Evolutionary conservation across 2,888 invertebrate species (phyloP).

Genomic region (Eurois occulta): DNA sequence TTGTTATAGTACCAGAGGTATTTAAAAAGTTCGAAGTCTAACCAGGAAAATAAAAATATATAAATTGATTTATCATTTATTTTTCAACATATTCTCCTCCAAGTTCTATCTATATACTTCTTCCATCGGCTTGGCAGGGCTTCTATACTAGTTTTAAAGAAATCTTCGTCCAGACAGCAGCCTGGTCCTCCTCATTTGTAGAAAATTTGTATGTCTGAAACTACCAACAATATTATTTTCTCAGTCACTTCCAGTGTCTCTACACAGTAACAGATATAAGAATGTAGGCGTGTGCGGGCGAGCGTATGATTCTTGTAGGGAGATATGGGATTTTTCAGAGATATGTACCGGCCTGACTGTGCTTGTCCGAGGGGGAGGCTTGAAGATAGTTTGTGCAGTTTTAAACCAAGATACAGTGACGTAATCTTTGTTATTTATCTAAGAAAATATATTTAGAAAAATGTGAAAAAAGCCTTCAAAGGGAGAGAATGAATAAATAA

Average conservation of each 20-base stretch:
- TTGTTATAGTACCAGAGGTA: neutral
- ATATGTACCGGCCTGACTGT: slow-evolving; percentile 81
- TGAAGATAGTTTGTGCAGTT: slow-evolving; percentile 40
- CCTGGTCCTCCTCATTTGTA: no score
- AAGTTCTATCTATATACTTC: no score
- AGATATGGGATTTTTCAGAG: slow-evolving; percentile 87
- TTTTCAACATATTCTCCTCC: no score
- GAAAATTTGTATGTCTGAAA: neutral
- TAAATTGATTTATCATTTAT: no score
- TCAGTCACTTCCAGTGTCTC: slow-evolving; percentile 53
- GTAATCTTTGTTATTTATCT: slow-evolving; percentile 41
- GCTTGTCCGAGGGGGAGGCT: slow-evolving; percentile 81
- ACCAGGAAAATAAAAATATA: no score
- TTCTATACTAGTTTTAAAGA: no score
- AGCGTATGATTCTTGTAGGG: slow-evolving; percentile 87
- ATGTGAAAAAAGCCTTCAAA: neutral
- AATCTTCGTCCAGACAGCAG: no score
- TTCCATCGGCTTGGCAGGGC: no score
- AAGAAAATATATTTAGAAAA: slow-evolving; percentile 1
- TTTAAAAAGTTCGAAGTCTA: no score
- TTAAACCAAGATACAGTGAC: slow-evolving; percentile 23
- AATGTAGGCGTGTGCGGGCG: slow-evolving; percentile 84
- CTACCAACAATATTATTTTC: neutral
- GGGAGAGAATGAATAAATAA: neutral
- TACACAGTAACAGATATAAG: slow-evolving; percentile 55